Evolutionary conservation across 2,888 invertebrate species (phyloP), one percentile per base, ranked within the genome.

Genomic region (Drosophila mercatorum): DNA sequence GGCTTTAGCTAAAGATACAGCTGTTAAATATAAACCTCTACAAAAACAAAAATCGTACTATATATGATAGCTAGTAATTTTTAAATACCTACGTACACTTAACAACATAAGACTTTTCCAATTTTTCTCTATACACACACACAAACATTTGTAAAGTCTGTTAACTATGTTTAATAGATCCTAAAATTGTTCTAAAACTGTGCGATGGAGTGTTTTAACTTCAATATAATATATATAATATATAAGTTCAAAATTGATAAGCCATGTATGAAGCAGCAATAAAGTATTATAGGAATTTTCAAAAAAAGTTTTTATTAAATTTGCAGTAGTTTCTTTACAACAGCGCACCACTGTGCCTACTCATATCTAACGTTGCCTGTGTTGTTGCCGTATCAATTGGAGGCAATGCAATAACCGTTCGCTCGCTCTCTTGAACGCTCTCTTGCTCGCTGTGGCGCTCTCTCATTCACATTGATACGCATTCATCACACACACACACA

Each of bases 281-380:
- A 77, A 77, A 77, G 66, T 77, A 73, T 73, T 61, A 55, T 73
- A 77, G 53, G 64, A 26, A 40, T 38, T 57, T 52, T 47, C 36
- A 44, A 5, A 62, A 49, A 28, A 31, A 34, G 10, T 34, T 34
- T 8, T 34, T 34, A 0, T 31, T 51, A 8, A 44, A 40, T 46
- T 40, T n/a, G 0, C 6, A 10, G 26, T 7, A 10, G 0, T 26
- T 28, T 11, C 3, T n/a, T 10, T 22, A 10, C 22, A 14, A 10
- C 28, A 12, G 34, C 7, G 44, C 28, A 71, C 70, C 75, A 78
- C 71, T 75, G 78, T 77, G 68, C 56, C 28, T 10, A 1, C 47
- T 43, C 43, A 46, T 53, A 47, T 40, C 26, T 28, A 58, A 34
- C 44, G 38, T n/a, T 26, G 17, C 17, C 38, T 11, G 12, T 36